Evolutionary conservation across 2,888 invertebrate species (phyloP).

Genomic region (Calephelis perditalis): DNA sequence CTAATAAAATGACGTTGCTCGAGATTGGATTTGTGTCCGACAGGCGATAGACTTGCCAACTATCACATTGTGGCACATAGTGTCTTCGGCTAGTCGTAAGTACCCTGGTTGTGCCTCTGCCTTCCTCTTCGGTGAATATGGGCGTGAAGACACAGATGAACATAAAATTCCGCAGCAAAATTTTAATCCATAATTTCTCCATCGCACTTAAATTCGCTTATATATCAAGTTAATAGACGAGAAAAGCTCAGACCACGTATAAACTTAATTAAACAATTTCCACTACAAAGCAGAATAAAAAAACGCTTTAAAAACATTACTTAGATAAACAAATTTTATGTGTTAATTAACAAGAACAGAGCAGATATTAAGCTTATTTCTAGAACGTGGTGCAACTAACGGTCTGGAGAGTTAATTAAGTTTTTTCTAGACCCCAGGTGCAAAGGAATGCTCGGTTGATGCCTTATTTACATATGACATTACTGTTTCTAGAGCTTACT

Average conservation of each 20-base stretch:
- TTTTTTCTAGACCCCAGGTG: conserved; percentile 19
- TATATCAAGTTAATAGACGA: conserved; percentile 2
- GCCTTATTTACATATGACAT: conserved; percentile 18
- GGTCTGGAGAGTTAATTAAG: conserved; percentile 19
- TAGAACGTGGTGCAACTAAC: conserved; percentile 9
- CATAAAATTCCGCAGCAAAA: too few species aligned
- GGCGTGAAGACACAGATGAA: too few species aligned
- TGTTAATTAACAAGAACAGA: conserved; percentile 18
- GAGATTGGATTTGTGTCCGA: too few species aligned
- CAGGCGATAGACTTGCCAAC: too few species aligned
- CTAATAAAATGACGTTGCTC: too few species aligned
- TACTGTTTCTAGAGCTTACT: not conserved
- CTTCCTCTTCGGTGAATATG: too few species aligned
- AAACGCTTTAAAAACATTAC: conserved; percentile 11
- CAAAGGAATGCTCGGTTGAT: conserved; percentile 14
- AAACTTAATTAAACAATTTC: conserved; percentile 12
- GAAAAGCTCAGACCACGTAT: conserved; percentile 2
- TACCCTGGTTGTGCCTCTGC: too few species aligned
- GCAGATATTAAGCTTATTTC: conserved; percentile 16
- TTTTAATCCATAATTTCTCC: not conserved
- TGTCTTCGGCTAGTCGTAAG: too few species aligned
- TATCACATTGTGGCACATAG: too few species aligned
- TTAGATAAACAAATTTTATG: conserved; percentile 18
- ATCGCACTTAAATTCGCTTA: not conserved
- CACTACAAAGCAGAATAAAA: conserved; percentile 5